Evolutionary conservation across 2,888 invertebrate genomes (phyloP), one percentile per base, ranked within the genome.

Genomic region (Limnephilus marmoratus): DNA sequence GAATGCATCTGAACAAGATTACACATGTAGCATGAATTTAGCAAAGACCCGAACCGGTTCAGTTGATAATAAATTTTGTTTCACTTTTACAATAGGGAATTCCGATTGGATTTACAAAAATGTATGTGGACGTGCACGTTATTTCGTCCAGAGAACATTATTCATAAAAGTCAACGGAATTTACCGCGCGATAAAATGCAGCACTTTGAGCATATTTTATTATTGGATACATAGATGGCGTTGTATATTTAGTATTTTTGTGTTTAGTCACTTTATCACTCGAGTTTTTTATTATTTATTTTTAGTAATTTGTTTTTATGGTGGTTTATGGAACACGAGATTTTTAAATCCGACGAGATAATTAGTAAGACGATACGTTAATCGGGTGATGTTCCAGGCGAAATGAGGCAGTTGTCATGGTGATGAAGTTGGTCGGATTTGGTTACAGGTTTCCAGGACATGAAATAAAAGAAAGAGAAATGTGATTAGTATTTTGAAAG

Each of bases 391-490:
- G 68, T 31, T 85, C 49, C 80, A 82, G 68, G 13, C 31, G 81
- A 34, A 83, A 41, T 11, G 81, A 68, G 31, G 53, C 49, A 45
- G 85, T 92, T 85, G 29, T 34, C 91, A 45, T 83, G 91, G 68
- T 68, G 91, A 80, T 41, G 85, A 29, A 24, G 90, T 85, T 53
- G 85, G 81, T 29, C 9, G 24, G 68, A 68, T 68, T 68, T 68
- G 68, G 49, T 37, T 86, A 29, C 81, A 91, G 90, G 85, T 85
- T 86, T 31, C 53, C 81, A 86, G 92, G 34, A 92, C 92, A 92
- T 92, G 92, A 81, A 92, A 92, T 81, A 90, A 92, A 90, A 53
- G 81, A 92, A 80, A 34, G 18, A 92, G 34, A 90, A 92, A 24
- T 81, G 90, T 92, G 90, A 92, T 92, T 92, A 92, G 92, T 86